Percentiles rank a stretch among this genome's conserved stretches.
Conservation (phyloP, 64 coral and sea anemone genomes). For the Montipora cactus region DNA sequence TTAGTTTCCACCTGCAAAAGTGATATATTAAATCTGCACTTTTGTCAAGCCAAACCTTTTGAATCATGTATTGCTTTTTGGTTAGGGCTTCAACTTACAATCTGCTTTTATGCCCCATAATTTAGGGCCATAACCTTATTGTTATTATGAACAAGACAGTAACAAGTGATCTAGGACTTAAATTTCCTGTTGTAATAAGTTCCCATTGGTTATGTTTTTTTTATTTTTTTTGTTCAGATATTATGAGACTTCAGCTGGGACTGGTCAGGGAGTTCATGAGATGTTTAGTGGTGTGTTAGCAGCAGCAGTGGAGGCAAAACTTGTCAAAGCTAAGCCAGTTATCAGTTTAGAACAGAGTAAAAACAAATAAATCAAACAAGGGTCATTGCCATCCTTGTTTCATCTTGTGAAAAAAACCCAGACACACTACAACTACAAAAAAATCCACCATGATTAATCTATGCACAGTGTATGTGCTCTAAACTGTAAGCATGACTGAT, state of each 20-base stretch:
- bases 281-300: conserved; percentile 87
- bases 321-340: conserved; percentile 89
- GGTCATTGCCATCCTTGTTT: not conserved
- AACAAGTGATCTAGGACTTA: too few relatives aligned
- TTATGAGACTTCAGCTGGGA: conserved; percentile 93
- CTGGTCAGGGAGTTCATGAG: conserved; percentile 85
- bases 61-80: not conserved
- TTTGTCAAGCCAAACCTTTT: not conserved
- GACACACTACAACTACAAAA: too few relatives aligned
- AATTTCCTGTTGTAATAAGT: too few relatives aligned
- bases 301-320: conserved; percentile 80
- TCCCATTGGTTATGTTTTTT: not conserved
- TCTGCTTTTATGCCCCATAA: too few relatives aligned
- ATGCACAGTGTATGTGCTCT: too few relatives aligned
- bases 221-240: conserved; percentile 61
- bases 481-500: too few relatives aligned
- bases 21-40: not conserved
- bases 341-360: conserved; percentile 51
- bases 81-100: too few relatives aligned
- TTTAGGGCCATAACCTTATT: too few relatives aligned
- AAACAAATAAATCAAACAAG: conserved; percentile 1
- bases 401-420: not conserved
- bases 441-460: too few relatives aligned
- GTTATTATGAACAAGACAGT: too few relatives aligned
- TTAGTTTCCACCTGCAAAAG: not conserved